Conservation (phyloP, 2,113 vertebrate species). For the Thalassarche chlororhynchos region DNA sequence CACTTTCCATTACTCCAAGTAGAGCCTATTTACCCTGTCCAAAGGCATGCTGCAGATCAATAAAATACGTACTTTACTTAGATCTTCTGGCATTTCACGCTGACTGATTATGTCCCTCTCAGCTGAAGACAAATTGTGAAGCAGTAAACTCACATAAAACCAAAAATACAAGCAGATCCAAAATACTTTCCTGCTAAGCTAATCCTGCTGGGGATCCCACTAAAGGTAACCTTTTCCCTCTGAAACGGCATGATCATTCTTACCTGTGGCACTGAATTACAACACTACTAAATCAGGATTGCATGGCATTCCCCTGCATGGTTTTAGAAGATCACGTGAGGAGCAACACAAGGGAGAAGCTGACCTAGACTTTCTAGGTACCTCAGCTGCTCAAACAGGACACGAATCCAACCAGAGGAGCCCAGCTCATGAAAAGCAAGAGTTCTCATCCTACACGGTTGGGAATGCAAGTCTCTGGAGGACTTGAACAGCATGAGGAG, state of each 20-base stretch:
- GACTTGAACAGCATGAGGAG: rapidly evolving
- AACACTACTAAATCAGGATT: neutral
- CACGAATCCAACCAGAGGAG: rapidly evolving
- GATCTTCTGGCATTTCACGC: neutral
- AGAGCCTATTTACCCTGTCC: neutral
- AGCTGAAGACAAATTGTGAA: neutral
- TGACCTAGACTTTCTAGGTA: neutral
- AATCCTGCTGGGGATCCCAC: neutral
- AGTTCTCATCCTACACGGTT: neutral
- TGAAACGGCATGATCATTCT: neutral
- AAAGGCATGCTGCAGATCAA: neutral
- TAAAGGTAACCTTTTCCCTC: neutral
- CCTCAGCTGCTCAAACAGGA: neutral
- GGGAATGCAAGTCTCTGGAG: neutral
- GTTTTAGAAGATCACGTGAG: neutral
- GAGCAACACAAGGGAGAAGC: neutral
- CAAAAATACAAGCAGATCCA: neutral
- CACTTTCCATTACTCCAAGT: neutral
- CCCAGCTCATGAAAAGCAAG: neutral
- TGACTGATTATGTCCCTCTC: neutral
- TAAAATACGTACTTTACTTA: neutral
- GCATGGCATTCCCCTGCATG: neutral
- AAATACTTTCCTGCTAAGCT: neutral
- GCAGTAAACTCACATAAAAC: neutral
- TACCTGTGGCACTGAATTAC: neutral